Conservation (phyloP, 2,888 invertebrate genomes). For the Drosophila planitibia region DNA sequence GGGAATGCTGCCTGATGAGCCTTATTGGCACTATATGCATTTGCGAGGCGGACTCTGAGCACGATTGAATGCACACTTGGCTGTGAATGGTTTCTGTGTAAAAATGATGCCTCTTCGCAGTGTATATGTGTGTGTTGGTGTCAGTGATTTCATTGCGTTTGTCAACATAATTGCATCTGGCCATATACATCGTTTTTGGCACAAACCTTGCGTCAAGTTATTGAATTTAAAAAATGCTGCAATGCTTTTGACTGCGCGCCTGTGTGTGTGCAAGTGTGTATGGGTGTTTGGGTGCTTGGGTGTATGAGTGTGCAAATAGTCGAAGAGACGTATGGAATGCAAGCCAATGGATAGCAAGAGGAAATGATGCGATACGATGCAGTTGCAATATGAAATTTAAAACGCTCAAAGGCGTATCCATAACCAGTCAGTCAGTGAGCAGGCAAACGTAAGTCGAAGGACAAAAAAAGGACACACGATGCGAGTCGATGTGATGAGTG, state of each 20-base stretch:
- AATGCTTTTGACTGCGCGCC: conserved; percentile 13
- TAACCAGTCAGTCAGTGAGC: conserved; percentile 67
- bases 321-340: conserved; percentile 5
- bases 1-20: conserved; percentile 50
- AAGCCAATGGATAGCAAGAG: conserved; percentile 4
- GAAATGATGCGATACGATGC: conserved; percentile 40
- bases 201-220: conserved; percentile 46
- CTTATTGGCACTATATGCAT: conserved; percentile 72
- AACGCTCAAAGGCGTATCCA: conserved; percentile 81
- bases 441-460: conserved; percentile 75
- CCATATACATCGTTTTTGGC: conserved; percentile 42
- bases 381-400: conserved; percentile 81
- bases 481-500: conserved; percentile 36
- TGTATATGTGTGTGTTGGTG: conserved; percentile 2
- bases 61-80: conserved; percentile 73
- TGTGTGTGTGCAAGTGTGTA: background rate
- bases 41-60: conserved; percentile 37
- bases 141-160: conserved; percentile 63
- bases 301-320: conserved; percentile 22
- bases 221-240: conserved; percentile 59
- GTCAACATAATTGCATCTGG: conserved; percentile 74
- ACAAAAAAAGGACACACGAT: conserved; percentile 78
- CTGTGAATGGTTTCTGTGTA: conserved; percentile 77
- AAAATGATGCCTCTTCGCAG: conserved; percentile 57
- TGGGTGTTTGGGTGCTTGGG: background rate